Base-by-base conservation (phyloP, 2,888 invertebrate species). In the Eupithecia centaureata region DNA sequence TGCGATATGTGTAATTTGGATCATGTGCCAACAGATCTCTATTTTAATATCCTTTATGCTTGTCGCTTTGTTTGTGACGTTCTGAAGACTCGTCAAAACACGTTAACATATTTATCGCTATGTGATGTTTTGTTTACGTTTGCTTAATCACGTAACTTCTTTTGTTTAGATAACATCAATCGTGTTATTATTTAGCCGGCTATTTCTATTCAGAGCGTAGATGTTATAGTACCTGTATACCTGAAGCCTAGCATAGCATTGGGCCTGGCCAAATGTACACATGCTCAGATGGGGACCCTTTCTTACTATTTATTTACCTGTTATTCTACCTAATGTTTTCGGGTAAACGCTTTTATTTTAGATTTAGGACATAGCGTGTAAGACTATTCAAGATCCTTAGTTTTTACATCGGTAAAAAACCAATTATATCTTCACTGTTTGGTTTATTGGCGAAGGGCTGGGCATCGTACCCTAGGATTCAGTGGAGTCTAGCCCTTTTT, bases 51-150 rank as follows among this genome's bases (percentile, higher is more conserved):
- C 33, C 47, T 63, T 62, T 63, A 65, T 69, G 63, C 52, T 61
- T 59, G 62, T 65, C 35, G 65, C 60, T 70, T 69, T 70, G 66
- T 69, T 58, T 63, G 60, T 25, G 33, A 63, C 47, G 56, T 61
- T 58, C 38, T 38, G 33, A 52, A 57, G 63, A 70, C 51, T 66
- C 69, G 61, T 69, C 65, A 69, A 61, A 65, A 61, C 61, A 42
- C 38, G 70, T 52, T 63, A 57, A 70, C 51, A 52, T 61, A 70
- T 70, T 66, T 70, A 70, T 61, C 51, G 51, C 51, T 56, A 15
- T 28, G 18, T 47, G 47, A 47, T 22, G 10, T 47, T 47, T 47
- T 47, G 52, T 52, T 52, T 52, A 56, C 10, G 54, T 54, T 28
- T 27, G n/a, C 15, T 15, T 56, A 10, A 27, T 5, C 1, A 30